Evolutionary conservation across 2,113 vertebrate genomes (phyloP), one percentile per base, ranked within the genome.

Genomic region (Lepus timidus): DNA sequence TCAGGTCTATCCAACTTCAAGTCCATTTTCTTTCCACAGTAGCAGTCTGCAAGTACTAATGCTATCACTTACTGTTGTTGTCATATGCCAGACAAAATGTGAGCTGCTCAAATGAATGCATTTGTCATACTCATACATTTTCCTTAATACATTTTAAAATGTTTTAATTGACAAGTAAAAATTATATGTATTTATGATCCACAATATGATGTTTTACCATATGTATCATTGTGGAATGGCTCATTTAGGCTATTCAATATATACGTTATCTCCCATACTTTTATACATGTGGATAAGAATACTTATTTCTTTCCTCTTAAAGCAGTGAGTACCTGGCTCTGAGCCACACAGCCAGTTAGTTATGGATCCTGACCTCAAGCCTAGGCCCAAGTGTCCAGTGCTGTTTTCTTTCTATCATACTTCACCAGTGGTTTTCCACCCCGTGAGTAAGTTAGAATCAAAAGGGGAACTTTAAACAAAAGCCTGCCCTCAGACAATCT

Each of bases 161-260:
- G 49, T 31, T 29, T 85, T 65, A 86, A 61, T 75, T 55, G 58
- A 95, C 33, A 92, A 88, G 36, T 83, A 68, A 73, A 88, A 88
- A 44, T 44, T 44, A 5, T 31, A 20, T 31, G 19, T 81, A 9
- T 70, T 75, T 64, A 64, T 88, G 62, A 33, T 71, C 4, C 74
- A 64, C 9, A 70, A 27, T 16, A 49, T 92, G 44, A 52, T 36
- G 14, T 88, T 70, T 78, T 49, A 20, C 68, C 65, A 79, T 52
- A 44, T 78, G 25, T 49, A 82, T 36, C 36, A 6, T 71, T 73
- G 31, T 76, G 5, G 70, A 89, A 79, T 73, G 23, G 29, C 22
- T 10, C 85, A 65, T 64, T 33, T 64, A 73, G 58, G 71, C 64
- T 78, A 39, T 29, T 58, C 68, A 70, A 88, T 4, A 71, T 27